Conservation (phyloP, 2,888 invertebrate species). For the Conus canariensis region DNA sequence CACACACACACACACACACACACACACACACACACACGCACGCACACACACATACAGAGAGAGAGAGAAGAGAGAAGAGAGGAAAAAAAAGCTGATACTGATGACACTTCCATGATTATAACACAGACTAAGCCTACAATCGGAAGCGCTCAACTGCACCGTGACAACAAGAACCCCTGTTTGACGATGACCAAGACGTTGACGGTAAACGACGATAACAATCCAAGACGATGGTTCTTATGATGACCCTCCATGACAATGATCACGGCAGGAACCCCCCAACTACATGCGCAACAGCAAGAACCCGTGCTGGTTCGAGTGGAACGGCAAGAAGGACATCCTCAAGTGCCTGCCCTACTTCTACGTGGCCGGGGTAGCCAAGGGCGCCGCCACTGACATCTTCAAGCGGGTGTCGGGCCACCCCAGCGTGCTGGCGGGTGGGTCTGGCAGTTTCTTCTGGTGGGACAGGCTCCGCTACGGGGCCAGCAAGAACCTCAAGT, state of each 20-base stretch:
- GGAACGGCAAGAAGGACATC: slow-evolving; percentile 39
- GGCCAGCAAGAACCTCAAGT: slow-evolving; percentile 18
- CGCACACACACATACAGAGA: too few species aligned
- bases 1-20: too few species aligned
- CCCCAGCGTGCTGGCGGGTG: slow-evolving; percentile 15
- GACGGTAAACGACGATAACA: background rate
- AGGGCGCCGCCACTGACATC: slow-evolving; percentile 45
- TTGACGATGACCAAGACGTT: background rate
- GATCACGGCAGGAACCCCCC: slow-evolving; percentile 33
- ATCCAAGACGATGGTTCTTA: background rate
- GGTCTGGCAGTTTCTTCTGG: slow-evolving; percentile 37
- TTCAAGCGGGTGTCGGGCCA: slow-evolving; percentile 31
- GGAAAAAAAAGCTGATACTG: too few species aligned
- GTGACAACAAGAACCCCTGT: too few species aligned
- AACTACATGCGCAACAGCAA: slow-evolving; percentile 40
- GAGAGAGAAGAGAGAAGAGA: too few species aligned
- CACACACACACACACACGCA: too few species aligned
- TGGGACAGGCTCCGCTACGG: slow-evolving; percentile 45
- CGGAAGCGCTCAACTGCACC: too few species aligned
- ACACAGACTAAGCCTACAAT: too few species aligned
- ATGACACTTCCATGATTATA: too few species aligned
- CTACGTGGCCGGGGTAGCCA: slow-evolving; percentile 46
- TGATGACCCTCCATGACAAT: background rate
- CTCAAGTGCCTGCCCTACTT: slow-evolving; percentile 48
- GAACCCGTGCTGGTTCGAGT: slow-evolving; percentile 48